These are phyloP conservation scores for Gasterosteus aculeatus DNA, from an alignment of 2,113 vertebrate species.

Conservation along the genomic window DNA sequence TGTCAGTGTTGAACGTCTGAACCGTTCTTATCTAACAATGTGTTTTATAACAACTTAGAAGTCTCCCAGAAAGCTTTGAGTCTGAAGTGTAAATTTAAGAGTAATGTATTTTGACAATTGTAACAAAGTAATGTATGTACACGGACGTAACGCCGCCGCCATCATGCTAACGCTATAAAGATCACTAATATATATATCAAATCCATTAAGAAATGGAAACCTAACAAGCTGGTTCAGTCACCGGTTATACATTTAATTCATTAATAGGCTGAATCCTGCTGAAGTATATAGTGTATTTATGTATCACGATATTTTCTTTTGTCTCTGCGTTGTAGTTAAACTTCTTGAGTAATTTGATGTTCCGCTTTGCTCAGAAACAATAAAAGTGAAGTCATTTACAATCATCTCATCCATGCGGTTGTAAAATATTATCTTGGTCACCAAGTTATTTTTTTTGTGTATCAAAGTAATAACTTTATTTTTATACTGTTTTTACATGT, in stretches of 20 bases:
- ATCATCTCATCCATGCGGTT: slow-evolving; percentile 43
- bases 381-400: slow-evolving; percentile 32
- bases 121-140: background rate
- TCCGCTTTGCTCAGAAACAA: slow-evolving; percentile 69
- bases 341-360: slow-evolving; percentile 4
- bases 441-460: slow-evolving; percentile 32
- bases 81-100: background rate
- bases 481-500: slow-evolving; percentile 70
- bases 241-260: background rate
- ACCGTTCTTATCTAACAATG: background rate
- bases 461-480: slow-evolving; percentile 79
- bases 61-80: background rate
- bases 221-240: background rate
- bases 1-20: background rate
- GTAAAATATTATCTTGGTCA: slow-evolving; percentile 45
- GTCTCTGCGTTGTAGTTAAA: background rate
- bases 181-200: background rate
- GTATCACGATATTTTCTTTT: background rate
- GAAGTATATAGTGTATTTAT: background rate
- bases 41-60: background rate
- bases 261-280: background rate
- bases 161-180: background rate
- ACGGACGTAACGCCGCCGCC: background rate
- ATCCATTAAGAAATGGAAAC: background rate
- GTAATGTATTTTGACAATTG: background rate